These are phyloP conservation scores for Apogon talboti DNA, from an alignment of 2,797 vertebrate species.

Conservation along the genomic window DNA sequence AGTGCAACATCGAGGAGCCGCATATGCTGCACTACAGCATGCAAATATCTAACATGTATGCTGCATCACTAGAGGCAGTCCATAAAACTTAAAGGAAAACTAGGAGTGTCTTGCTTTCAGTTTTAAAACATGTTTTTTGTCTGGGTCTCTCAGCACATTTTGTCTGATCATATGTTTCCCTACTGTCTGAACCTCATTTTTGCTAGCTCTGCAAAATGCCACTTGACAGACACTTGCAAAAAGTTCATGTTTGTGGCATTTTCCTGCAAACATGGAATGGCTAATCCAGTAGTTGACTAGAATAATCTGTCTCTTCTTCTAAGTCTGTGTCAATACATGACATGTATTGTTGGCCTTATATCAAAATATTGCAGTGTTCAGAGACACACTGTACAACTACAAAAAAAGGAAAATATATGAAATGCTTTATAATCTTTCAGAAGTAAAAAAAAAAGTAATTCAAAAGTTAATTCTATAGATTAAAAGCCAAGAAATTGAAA, in stretches of 20 bases:
- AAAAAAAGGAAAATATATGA: neutral
- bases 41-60: constrained; percentile 17
- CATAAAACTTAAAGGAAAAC: constrained; percentile 6
- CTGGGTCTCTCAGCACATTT: constrained; percentile 52
- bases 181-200: constrained; percentile 47
- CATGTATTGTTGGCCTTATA: constrained; percentile 22
- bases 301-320: constrained; percentile 38
- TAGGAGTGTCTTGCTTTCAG: constrained; percentile 30
- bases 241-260: constrained; percentile 38
- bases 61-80: constrained; percentile 27
- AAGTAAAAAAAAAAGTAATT: too few relatives aligned
- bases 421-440: neutral
- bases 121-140: constrained; percentile 51
- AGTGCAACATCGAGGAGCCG: constrained; percentile 20
- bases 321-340: constrained; percentile 32
- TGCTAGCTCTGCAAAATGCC: constrained; percentile 31
- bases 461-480: too few relatives aligned
- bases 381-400: constrained; percentile 19
- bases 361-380: constrained; percentile 14
- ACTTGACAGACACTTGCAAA: constrained; percentile 28
- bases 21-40: constrained; percentile 28
- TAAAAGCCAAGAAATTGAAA: neutral
- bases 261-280: constrained; percentile 21
- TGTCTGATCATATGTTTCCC: constrained; percentile 46
- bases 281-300: constrained; percentile 42